Conservation (phyloP, 2,888 invertebrate genomes). For the Drosophila pseudotakahashii region DNA sequence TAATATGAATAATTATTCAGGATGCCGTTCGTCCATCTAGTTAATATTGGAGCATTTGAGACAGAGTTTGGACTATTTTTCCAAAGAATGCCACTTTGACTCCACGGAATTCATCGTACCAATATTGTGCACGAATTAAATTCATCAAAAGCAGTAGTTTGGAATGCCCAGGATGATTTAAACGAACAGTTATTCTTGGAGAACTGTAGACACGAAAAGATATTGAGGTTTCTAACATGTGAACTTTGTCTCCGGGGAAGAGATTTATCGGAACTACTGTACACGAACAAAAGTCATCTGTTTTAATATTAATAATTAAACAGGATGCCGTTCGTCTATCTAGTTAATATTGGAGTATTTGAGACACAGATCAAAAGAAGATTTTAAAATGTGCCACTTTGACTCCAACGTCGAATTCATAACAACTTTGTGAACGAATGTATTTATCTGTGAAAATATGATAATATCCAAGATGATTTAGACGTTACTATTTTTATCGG, state of each 20-base stretch:
- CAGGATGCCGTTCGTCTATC: constrained; percentile 50
- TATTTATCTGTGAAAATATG: too few relatives aligned
- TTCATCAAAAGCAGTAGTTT: too few relatives aligned
- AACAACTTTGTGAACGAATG: too few relatives aligned
- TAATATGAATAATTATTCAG: constrained; percentile 9
- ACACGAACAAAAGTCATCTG: constrained; percentile 54
- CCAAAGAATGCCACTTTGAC: constrained; percentile 17
- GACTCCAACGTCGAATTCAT: neutral
- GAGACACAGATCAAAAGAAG: constrained; percentile 48
- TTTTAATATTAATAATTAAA: constrained; percentile 35
- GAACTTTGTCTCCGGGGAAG: neutral
- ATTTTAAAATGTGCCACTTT: constrained; percentile 43
- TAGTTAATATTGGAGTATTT: constrained; percentile 51
- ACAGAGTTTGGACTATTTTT: constrained; percentile 13
- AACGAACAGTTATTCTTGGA: constrained; percentile 1
- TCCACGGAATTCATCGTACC: neutral
- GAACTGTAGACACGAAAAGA: constrained; percentile 12
- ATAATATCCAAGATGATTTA: constrained; percentile 1
- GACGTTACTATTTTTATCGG: neutral
- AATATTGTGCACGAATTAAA: too few relatives aligned
- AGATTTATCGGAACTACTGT: constrained; percentile 1
- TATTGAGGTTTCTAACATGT: neutral
- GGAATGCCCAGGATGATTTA: neutral
- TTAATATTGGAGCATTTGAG: constrained; percentile 18
- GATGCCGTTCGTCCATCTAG: neutral